Evolutionary conservation across 2,888 invertebrate genomes (phyloP).

Genomic region (Mythimna lalbum): DNA sequence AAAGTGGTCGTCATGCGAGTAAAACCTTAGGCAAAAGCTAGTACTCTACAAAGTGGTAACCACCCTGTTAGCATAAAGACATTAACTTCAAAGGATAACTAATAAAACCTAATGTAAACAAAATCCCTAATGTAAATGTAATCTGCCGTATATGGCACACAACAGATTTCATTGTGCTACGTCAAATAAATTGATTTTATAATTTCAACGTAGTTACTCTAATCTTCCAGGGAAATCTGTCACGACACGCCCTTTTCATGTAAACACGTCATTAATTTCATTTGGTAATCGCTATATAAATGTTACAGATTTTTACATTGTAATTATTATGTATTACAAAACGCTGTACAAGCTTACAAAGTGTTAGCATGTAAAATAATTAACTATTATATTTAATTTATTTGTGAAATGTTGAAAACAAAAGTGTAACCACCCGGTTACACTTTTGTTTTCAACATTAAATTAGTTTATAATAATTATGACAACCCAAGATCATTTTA

Average conservation of each 20-base stretch:
- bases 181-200: slow-evolving; percentile 48
- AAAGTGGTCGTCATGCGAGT: no score
- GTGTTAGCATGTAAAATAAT: no score
- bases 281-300: slow-evolving; percentile 55
- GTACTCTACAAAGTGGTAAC: neutral
- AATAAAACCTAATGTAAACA: slow-evolving; percentile 31
- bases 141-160: neutral
- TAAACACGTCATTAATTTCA: slow-evolving; percentile 62
- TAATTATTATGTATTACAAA: slow-evolving; percentile 35
- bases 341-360: slow-evolving; percentile 4
- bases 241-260: slow-evolving; percentile 50
- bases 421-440: no score
- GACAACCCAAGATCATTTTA: no score
- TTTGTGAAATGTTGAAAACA: no score
- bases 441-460: no score
- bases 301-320: slow-evolving; percentile 40
- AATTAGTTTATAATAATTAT: no score
- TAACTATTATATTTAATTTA: no score
- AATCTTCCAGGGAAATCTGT: slow-evolving; percentile 56
- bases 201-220: slow-evolving; percentile 52
- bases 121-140: neutral
- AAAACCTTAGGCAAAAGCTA: no score
- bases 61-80: neutral
- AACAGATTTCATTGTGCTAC: slow-evolving; percentile 53
- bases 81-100: slow-evolving; percentile 12